phyloP scores from a whole-genome alignment of 2,113 vertebrate genomes.

The Saguinus imperator region DNA sequence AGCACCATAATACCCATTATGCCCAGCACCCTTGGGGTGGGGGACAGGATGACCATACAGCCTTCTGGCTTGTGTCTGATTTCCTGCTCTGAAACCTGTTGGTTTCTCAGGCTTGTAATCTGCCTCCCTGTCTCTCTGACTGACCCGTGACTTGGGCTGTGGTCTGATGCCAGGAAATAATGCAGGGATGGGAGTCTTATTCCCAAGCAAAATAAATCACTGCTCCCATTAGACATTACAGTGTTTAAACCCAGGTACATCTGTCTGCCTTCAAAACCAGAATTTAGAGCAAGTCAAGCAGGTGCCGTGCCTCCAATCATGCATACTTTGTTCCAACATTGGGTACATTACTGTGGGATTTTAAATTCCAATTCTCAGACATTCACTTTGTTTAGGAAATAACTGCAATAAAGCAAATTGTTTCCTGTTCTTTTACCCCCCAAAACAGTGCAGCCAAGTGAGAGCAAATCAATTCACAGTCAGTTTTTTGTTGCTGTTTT shows the following conservation, averaged over 20 bases:
- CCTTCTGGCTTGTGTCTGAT: background rate
- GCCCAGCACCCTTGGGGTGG: background rate
- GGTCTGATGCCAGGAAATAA: background rate
- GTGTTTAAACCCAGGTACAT: background rate
- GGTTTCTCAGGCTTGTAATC: background rate
- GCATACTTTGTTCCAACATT: background rate
- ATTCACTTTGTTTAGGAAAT: constrained; percentile 52
- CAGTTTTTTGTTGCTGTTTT: background rate
- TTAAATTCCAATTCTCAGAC: constrained; percentile 17
- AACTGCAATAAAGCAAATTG: background rate
- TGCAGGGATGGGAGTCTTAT: background rate
- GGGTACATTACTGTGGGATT: background rate
- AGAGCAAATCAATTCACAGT: constrained; percentile 59
- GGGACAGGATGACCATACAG: background rate
- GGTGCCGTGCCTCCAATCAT: background rate
- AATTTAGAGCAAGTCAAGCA: background rate
- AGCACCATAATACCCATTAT: background rate
- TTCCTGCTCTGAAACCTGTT: background rate
- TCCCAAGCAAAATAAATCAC: background rate
- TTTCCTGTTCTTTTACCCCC: background rate
- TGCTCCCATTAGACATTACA: background rate
- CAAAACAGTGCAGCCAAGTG: constrained; percentile 5
- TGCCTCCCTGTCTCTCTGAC: background rate
- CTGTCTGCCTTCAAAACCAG: background rate
- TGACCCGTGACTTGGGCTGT: background rate